Evolutionary conservation across 2,888 invertebrate genomes (phyloP), one percentile per base, ranked within the genome.

Genomic region (Coleophora deauratella): DNA sequence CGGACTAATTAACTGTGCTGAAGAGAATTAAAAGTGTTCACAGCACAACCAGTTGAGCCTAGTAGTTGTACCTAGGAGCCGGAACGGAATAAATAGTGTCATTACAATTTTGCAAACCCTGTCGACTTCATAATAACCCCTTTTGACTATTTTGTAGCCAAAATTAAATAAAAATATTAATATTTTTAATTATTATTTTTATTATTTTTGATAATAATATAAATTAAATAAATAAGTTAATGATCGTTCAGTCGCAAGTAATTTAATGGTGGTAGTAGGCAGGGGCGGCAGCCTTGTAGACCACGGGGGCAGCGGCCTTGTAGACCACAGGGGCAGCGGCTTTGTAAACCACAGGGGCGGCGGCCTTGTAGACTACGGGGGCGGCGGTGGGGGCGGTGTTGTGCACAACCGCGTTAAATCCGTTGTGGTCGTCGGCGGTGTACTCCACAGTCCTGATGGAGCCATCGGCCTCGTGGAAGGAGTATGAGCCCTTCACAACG

Each of bases 391-490:
- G 69, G 3, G 72, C 73, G 42, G 65, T 54, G 66, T 71, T 68
- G 66, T 72, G 72, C 40, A 77, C 74, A 32, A 76, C 70, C 40
- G 78, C 72, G 68, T 78, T 79, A 65, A 78, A 78, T 30, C 87
- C 87, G 57, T 66, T 80, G 72, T 87, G 84, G 57, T 81, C 82
- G 46, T 87, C 86, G 46, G 87, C 85, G 57, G 85, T 64, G 74
- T 88, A 87, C 62, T 86, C 77, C 48, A 88, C 88, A 48, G 84
- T 87, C 51, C 87, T 74, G 63, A 84, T 60, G 66, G 87, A 87
- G 58, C 88, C 87, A 58, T 88, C 87, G 37, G 88, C 84, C 59
- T 88, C 87, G 49, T 81, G 78, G 54, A 88, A 67, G 12, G 86
- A 84, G 77, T 88, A 87, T 10, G 79, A 75, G 54, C 88, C 88